Evolutionary conservation across 2,113 vertebrate species (phyloP).

Genomic region (Xiphias gladius): DNA sequence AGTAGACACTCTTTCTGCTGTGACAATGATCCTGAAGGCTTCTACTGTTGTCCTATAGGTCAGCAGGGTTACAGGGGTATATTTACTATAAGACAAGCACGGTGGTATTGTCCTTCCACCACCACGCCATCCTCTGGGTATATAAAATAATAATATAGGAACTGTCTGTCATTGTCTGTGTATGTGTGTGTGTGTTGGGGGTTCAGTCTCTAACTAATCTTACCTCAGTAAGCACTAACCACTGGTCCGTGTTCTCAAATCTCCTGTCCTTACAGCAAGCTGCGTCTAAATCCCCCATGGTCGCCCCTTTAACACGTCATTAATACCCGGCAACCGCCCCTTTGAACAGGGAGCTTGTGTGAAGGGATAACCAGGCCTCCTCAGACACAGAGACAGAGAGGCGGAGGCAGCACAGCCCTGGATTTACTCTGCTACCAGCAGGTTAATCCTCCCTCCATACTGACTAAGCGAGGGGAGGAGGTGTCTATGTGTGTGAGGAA

Average conservation of each 20-base stretch:
- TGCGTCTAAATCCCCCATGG: constrained; percentile 71
- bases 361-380: constrained; percentile 78
- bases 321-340: constrained; percentile 71
- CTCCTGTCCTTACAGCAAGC: constrained; percentile 76
- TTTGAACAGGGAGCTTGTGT: constrained; percentile 74
- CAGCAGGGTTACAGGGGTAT: constrained; percentile 37
- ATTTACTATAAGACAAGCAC: constrained; percentile 45
- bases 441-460: constrained; percentile 77
- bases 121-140: constrained; percentile 26
- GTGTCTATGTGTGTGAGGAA: constrained; percentile 16
- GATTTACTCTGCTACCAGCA: constrained; percentile 75
- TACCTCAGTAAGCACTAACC: constrained; percentile 70
- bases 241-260: constrained; percentile 72
- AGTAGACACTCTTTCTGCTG: not conserved
- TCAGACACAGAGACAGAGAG: constrained; percentile 68
- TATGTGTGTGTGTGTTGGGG: constrained; percentile 26
- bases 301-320: constrained; percentile 79
- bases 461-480: constrained; percentile 44
- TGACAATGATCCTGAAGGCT: constrained; percentile 7
- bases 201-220: constrained; percentile 68
- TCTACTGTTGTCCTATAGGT: constrained; percentile 35
- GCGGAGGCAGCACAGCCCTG: constrained; percentile 49
- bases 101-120: constrained; percentile 29
- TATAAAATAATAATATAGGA: constrained; percentile 48
- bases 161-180: constrained; percentile 45